phyloP scores from a whole-genome alignment of 2,797 vertebrate species.

The Benthosema pterotum region DNA sequence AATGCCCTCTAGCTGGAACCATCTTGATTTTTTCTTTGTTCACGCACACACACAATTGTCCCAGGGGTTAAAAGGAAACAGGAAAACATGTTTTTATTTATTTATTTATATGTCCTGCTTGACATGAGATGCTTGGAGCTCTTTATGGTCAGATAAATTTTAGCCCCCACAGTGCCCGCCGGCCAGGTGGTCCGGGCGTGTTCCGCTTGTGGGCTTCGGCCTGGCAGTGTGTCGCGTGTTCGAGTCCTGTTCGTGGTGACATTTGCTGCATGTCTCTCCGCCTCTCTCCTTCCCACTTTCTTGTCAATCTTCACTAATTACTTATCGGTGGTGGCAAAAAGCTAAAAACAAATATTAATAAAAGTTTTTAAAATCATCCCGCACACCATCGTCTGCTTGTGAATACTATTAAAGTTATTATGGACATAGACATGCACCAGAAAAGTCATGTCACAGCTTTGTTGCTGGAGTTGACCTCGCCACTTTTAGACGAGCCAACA shows the following conservation, averaged over 20 bases:
- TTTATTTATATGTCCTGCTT: slow-evolving; percentile 13
- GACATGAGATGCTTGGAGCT: slow-evolving; percentile 23
- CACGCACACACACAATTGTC: slow-evolving; percentile 19
- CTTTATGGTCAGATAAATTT: slow-evolving; percentile 8
- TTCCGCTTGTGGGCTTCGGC: no score
- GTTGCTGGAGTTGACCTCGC: slow-evolving; percentile 15
- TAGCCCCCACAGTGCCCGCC: not conserved
- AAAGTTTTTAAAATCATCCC: no score
- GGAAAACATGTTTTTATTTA: not conserved
- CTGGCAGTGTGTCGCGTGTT: no score
- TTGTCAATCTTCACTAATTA: no score
- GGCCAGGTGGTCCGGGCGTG: no score
- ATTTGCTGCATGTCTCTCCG: no score
- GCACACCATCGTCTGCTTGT: slow-evolving; percentile 5
- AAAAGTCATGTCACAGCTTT: slow-evolving; percentile 14
- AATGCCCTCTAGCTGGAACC: slow-evolving; percentile 40
- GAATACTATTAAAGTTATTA: slow-evolving; percentile 2
- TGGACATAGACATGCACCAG: slow-evolving; percentile 12
- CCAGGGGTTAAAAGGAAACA: slow-evolving; percentile 22
- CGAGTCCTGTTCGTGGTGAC: no score
- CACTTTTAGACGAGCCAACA: slow-evolving; percentile 48
- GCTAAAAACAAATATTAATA: no score
- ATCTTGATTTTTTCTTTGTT: slow-evolving; percentile 20
- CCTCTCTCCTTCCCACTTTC: no score
- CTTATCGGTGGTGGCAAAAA: no score